These are phyloP conservation scores for Sarcophaga caerulescens DNA, from an alignment of 2,888 invertebrate species.

Conservation along the genomic window DNA sequence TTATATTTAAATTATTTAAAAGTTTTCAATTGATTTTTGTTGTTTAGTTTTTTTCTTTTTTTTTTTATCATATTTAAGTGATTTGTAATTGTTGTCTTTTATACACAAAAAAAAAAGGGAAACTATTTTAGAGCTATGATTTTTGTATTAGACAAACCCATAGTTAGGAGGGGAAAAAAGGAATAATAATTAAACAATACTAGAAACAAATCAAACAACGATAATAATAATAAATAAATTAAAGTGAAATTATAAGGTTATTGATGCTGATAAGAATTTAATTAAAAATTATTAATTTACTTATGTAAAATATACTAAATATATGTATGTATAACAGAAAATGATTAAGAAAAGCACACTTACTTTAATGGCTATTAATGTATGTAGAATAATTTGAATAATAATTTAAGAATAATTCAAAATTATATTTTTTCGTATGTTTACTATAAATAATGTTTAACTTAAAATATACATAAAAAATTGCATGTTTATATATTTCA, in stretches of 20 bases:
- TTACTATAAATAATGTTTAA: not conserved
- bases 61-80: conserved; percentile 12
- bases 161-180: not conserved
- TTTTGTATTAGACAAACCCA: not conserved
- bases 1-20: conserved; percentile 60
- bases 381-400: too few relatives aligned
- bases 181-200: not conserved
- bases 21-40: conserved; percentile 51
- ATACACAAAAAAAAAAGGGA: conserved; percentile 36
- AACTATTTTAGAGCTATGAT: conserved; percentile 24
- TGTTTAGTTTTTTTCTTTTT: conserved; percentile 11
- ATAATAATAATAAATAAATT: too few relatives aligned
- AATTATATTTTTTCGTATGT: too few relatives aligned
- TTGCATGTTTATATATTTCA: not conserved
- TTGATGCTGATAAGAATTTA: too few relatives aligned
- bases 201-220: too few relatives aligned
- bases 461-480: not conserved
- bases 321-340: too few relatives aligned
- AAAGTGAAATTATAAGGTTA: too few relatives aligned
- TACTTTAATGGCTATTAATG: too few relatives aligned
- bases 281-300: too few relatives aligned
- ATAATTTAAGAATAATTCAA: too few relatives aligned
- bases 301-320: too few relatives aligned
- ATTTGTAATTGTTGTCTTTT: conserved; percentile 35
- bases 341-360: too few relatives aligned